Percentiles rank a stretch among this genome's conserved stretches.
phyloP scores from a whole-genome alignment of 2,888 invertebrate species.

The Oscheius myriophilus region DNA sequence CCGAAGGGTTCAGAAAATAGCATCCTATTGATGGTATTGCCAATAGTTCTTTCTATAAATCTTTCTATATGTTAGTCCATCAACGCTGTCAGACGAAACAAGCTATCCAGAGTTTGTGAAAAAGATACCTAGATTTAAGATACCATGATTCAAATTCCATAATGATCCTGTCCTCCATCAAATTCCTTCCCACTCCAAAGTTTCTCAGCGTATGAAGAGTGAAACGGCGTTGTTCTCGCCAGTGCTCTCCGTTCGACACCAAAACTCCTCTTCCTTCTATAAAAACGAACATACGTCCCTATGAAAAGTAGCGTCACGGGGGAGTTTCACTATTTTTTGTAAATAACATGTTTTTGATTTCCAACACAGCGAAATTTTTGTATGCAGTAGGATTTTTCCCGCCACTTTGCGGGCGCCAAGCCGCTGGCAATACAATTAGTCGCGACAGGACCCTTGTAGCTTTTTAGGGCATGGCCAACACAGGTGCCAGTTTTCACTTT shows the following conservation, averaged over 20 bases:
- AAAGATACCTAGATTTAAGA: too few relatives aligned
- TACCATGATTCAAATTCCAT: slow-evolving; percentile 16
- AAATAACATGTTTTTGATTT: not conserved
- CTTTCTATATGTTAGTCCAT: too few relatives aligned
- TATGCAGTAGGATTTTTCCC: not conserved
- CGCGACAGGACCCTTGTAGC: too few relatives aligned
- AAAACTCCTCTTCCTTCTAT: slow-evolving; percentile 22
- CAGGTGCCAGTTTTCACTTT: too few relatives aligned
- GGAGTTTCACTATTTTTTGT: too few relatives aligned
- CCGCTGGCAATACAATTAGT: too few relatives aligned
- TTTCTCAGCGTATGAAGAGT: slow-evolving; percentile 12
- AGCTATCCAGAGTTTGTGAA: too few relatives aligned
- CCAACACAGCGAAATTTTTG: not conserved
- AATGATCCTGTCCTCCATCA: slow-evolving; percentile 21
- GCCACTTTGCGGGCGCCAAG: not conserved
- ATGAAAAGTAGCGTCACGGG: too few relatives aligned
- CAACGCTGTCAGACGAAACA: too few relatives aligned
- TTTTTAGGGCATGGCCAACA: too few relatives aligned
- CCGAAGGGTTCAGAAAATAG: slow-evolving; percentile 44
- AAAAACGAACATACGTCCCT: too few relatives aligned
- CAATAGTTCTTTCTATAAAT: slow-evolving; percentile 45
- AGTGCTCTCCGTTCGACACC: slow-evolving; percentile 12
- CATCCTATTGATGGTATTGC: slow-evolving; percentile 49
- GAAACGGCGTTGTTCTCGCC: slow-evolving; percentile 25
- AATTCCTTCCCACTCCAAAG: slow-evolving; percentile 24